Base-by-base conservation (phyloP, 2,113 vertebrate species). In the Ceyx margarethae region DNA sequence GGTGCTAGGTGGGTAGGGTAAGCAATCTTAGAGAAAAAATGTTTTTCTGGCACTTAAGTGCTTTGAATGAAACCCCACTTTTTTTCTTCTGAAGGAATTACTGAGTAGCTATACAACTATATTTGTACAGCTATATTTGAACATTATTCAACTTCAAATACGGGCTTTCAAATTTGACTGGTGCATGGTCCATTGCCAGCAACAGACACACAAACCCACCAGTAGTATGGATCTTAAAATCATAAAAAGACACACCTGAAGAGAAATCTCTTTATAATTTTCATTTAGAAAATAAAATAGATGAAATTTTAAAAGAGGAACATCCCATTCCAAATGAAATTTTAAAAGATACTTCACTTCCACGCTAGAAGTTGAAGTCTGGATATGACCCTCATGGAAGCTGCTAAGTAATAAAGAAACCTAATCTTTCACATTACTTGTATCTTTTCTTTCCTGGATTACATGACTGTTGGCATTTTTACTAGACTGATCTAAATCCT, bases 241-340 rank as follows among this genome's bases (percentile, higher is more conserved):
- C 11, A n/a, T 82, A 87, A 84, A 82, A 93, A 76, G 11, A 68
- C 58, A 87, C 65, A 13, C 0, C 33, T 56, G 43, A 78, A 29
- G 46, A 58, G 58, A 56, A 87, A 76, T 64, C 5, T 62, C 73
- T 81, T 94, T 53, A 84, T 68, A 45, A 25, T n/a, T 50, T 43
- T 61, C 45, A 42, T 82, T 61, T 65, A 23, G 89, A 91, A 89
- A 87, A 93, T 87, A 84, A 96, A 64, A 86, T 20, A 72, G 54
- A 50, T 18, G 4, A 85, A 66, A 43, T 28, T 48, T 64, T 60
- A 66, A 28, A 33, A 91, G 78, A 90, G 40, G 37, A 68, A 76
- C 29, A 57, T 66, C 48, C 29, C 12, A 46, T 50, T 60, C 42
- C 76, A 60, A 89, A 21, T 4, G 2, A 87, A 75, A 87, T 56